Evolutionary conservation across 2,797 vertebrate genomes (phyloP).

Genomic region (Microcaecilia unicolor): DNA sequence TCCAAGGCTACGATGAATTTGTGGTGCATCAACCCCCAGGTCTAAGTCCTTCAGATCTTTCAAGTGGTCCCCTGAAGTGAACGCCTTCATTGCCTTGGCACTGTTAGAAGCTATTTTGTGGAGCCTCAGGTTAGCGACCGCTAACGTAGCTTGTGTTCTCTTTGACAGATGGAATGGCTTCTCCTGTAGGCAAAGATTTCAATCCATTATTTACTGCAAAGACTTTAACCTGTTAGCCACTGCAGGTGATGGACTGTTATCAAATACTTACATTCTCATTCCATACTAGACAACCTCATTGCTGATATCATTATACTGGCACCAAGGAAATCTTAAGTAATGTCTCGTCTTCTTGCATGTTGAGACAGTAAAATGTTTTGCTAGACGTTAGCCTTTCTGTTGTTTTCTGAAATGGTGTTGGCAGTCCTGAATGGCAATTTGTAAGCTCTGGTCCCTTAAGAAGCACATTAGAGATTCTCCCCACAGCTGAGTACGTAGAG

Average conservation of each 20-base stretch:
- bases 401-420: not conserved
- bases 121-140: not conserved
- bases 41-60: not conserved
- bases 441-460: slow-evolving; percentile 3
- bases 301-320: slow-evolving; percentile 1
- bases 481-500: slow-evolving; percentile 2
- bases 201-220: slow-evolving; percentile 16
- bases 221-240: not conserved
- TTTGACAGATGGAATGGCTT: not conserved
- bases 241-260: slow-evolving; percentile 4
- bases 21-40: not conserved
- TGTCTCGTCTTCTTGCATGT: slow-evolving; percentile 1
- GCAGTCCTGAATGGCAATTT: not conserved
- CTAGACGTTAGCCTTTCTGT: not conserved
- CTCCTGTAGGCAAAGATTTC: not conserved
- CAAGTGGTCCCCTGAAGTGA: not conserved
- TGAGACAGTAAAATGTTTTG: slow-evolving; percentile 13
- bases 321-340: slow-evolving; percentile 5
- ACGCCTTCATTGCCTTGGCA: not conserved
- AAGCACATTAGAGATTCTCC: not conserved
- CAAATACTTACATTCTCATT: slow-evolving; percentile 21
- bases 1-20: not conserved
- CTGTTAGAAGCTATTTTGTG: slow-evolving; percentile 12
- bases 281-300: slow-evolving; percentile 4
- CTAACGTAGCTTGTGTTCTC: not conserved